phyloP scores from a whole-genome alignment of 2,888 invertebrate species.

The Sphaerophoria rueppellii region DNA sequence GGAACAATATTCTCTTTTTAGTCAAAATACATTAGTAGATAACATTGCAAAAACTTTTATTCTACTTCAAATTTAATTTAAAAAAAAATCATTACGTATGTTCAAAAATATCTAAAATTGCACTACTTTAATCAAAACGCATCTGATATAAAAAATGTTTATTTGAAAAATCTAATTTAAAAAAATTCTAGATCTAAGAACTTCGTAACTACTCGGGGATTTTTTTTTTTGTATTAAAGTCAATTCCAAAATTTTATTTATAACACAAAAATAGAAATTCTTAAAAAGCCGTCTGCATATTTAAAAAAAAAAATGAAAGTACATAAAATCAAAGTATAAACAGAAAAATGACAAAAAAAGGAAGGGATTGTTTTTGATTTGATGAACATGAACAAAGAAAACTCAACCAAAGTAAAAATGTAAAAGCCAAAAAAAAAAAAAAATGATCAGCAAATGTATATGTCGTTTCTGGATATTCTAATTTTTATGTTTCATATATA shows the following conservation, averaged over 20 bases:
- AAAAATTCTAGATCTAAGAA: slow-evolving; percentile 52
- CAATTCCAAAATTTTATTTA: slow-evolving; percentile 50
- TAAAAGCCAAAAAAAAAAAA: slow-evolving; percentile 38
- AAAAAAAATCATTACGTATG: background rate
- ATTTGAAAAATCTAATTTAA: slow-evolving; percentile 18
- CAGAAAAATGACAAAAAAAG: slow-evolving; percentile 7
- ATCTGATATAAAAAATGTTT: slow-evolving; percentile 44
- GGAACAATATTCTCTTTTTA: slow-evolving; percentile 1
- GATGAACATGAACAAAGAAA: slow-evolving; percentile 40
- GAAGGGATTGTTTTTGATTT: slow-evolving; percentile 11
- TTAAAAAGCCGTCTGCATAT: slow-evolving; percentile 65
- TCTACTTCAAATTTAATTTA: slow-evolving; percentile 47
- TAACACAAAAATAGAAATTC: slow-evolving; percentile 45
- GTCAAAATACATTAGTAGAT: slow-evolving; percentile 3
- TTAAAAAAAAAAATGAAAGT: slow-evolving; percentile 21
- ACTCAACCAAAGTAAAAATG: slow-evolving; percentile 69
- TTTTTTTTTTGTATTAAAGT: slow-evolving; percentile 22
- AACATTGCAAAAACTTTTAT: slow-evolving; percentile 54
- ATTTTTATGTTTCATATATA: background rate
- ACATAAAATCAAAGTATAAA: slow-evolving; percentile 9
- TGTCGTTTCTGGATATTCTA: slow-evolving; percentile 35
- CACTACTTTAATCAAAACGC: slow-evolving; percentile 65
- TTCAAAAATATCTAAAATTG: slow-evolving; percentile 39
- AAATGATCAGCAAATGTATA: slow-evolving; percentile 26
- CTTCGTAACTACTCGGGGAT: slow-evolving; percentile 51